These are phyloP conservation scores for Galerucella nymphaeae DNA, from an alignment of 2,888 invertebrate genomes.

Conservation along the genomic window DNA sequence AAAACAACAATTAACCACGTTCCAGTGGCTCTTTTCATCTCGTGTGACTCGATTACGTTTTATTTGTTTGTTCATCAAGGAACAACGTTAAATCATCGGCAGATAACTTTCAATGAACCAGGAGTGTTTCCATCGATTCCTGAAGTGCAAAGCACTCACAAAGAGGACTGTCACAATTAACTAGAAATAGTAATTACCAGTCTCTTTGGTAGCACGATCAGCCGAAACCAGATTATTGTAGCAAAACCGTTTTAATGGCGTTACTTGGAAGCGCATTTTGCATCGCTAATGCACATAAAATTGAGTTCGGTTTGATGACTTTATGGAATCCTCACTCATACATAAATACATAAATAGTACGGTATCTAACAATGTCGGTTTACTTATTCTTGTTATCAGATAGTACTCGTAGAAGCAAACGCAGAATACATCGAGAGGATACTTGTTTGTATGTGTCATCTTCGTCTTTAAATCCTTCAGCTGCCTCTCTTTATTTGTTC, in stretches of 20 bases:
- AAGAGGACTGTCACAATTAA: conserved; percentile 54
- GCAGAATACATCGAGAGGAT: neutral
- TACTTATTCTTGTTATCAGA: neutral
- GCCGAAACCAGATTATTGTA: conserved; percentile 58
- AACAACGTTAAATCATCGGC: conserved; percentile 7
- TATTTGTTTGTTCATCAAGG: conserved; percentile 6
- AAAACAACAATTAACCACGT: neutral
- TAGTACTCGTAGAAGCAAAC: neutral
- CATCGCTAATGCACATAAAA: conserved; percentile 55
- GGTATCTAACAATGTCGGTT: neutral
- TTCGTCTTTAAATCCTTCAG: no score
- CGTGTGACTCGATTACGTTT: conserved; percentile 1
- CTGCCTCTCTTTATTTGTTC: no score
- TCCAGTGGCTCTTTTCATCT: neutral
- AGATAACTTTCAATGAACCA: conserved; percentile 11
- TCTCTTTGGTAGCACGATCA: conserved; percentile 58
- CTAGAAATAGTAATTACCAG: conserved; percentile 56
- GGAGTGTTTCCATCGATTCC: conserved; percentile 45
- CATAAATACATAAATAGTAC: conserved; percentile 40
- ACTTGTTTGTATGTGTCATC: no score
- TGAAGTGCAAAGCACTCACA: conserved; percentile 43
- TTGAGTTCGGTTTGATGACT: conserved; percentile 48
- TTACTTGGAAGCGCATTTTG: conserved; percentile 57
- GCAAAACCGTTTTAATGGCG: conserved; percentile 59
- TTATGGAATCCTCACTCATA: conserved; percentile 43